phyloP scores from a whole-genome alignment of 2,888 invertebrate genomes.

The Alcis repandata region DNA sequence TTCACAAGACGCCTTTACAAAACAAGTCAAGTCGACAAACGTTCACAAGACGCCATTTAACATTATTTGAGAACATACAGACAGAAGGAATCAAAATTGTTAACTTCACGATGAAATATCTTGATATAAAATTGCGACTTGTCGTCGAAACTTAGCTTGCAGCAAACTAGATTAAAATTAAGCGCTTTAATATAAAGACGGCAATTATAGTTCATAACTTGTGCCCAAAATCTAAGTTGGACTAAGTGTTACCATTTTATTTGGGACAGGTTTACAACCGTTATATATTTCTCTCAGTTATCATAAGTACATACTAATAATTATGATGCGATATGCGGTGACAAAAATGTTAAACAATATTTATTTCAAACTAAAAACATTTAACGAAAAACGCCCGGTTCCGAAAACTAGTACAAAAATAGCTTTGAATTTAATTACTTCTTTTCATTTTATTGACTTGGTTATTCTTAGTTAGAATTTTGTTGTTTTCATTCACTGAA shows the following conservation, averaged over 20 bases:
- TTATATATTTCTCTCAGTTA: slow-evolving; percentile 33
- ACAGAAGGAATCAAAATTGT: not conserved
- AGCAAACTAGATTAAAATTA: slow-evolving; percentile 16
- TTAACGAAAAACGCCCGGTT: too few species aligned
- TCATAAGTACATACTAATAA: slow-evolving; percentile 29
- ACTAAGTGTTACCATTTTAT: slow-evolving; percentile 26
- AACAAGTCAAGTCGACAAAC: not conserved
- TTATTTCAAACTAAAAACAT: too few species aligned
- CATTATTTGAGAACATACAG: not conserved
- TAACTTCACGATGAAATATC: not conserved
- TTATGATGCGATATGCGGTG: slow-evolving; percentile 12
- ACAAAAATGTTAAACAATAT: slow-evolving; percentile 25
- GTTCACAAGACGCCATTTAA: not conserved
- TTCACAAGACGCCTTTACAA: not conserved
- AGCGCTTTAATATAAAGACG: slow-evolving; percentile 32
- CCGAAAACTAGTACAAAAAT: too few species aligned
- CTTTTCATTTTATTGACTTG: too few species aligned
- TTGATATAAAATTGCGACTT: not conserved
- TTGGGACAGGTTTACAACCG: slow-evolving; percentile 47
- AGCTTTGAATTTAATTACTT: too few species aligned
- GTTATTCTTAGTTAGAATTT: too few species aligned
- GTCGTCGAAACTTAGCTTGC: slow-evolving; percentile 5
- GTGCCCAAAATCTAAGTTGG: slow-evolving; percentile 28
- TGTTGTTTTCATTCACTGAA: too few species aligned
- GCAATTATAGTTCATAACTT: slow-evolving; percentile 31